Evolutionary conservation across 2,888 invertebrate genomes (phyloP), one percentile per base, ranked within the genome.

Genomic region (Drosophila kokeensis): DNA sequence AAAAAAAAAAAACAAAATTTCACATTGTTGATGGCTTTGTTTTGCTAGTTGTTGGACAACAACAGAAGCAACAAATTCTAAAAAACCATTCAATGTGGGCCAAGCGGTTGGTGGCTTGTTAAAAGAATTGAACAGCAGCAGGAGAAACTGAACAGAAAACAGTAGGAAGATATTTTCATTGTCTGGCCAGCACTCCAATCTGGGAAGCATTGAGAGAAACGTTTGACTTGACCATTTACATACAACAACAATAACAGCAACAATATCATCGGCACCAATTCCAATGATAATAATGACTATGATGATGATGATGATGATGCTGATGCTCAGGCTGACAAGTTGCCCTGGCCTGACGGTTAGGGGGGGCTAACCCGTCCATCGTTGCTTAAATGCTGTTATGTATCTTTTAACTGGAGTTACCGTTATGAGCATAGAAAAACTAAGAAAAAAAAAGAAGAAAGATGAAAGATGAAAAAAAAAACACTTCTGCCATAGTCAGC

Each of bases 301-400:
- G 64, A 58, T 71, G 54, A 73, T 76, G 63, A 67, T 70, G 50
- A 42, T 70, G 27, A 49, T 48, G 55, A 30, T 60, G 63, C 3
- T 32, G 63, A 3, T 32, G 59, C 38, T 62, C 71, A 49, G 54
- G 71, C 79, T 78, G 75, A 79, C 78, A 79, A 78, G 71, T 78
- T 21, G 42, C 42, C 21, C 42, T 68, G 71, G 42, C 54, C 27
- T 45, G 27, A 4, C 0, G 42, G 45, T 24, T 24, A 42, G 18
- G 34, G 21, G 21, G 27, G 27, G 18, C 53, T 49, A 69, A 66
- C 71, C 60, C 66, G 65, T 72, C 57, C 27, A 38, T 55, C 55
- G 38, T 45, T 49, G 71, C 70, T 76, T 75, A 86, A 83, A 86
- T 79, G 83, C 79, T 73, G 81, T 86, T 86, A 83, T 86, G 79